Base-by-base conservation (phyloP, 2,888 invertebrate genomes). In the Dryobota labecula region DNA sequence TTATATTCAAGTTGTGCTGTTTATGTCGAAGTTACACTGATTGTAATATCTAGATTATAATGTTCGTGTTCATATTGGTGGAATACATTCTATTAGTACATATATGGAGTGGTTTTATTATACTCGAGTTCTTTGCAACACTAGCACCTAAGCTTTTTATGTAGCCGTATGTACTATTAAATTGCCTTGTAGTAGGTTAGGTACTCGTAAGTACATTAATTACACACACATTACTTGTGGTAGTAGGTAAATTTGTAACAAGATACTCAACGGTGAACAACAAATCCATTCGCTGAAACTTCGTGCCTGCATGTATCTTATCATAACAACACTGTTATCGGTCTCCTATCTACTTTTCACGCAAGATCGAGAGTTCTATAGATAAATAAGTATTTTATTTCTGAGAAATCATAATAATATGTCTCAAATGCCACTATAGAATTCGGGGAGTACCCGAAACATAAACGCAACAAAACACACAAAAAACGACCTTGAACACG, bases 401-500 rank as follows among this genome's bases (percentile, higher is more conserved):
- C 24, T n/a, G 15, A 33, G n/a, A 20, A 76, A 15, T 30, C 47
- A 5, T 30, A 76, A 15, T 30, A 41, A 5, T 30, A 9, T 11
- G 18, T 5, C 30, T 11, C 2, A 24, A 56, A 30, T 33, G 9
- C 20, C 15, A 13, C 13, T 11, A 36, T 27, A 64, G 1, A 27
- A 61, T 49, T 30, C 41, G 54, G 67, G 68, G 54, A 70, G 67
- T 47, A 0, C 67, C 78, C 64, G 53, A 76, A 60, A 54, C 24
- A 76, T 64, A 2, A 30, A 64, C 33, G 20, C 20, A 41, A 60
- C 41, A 24, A 43, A 47, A 43, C 41, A 49, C 38, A 56, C 77
- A 80, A 74, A 76, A 68, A 58, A 36, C n/a, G 57, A 76, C 82
- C 73, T 76, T 79, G 78, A 61, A 51, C 27, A 11, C 20, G 49